phyloP scores from a whole-genome alignment of 2,113 vertebrate genomes.

The Eupsittula cactorum region DNA sequence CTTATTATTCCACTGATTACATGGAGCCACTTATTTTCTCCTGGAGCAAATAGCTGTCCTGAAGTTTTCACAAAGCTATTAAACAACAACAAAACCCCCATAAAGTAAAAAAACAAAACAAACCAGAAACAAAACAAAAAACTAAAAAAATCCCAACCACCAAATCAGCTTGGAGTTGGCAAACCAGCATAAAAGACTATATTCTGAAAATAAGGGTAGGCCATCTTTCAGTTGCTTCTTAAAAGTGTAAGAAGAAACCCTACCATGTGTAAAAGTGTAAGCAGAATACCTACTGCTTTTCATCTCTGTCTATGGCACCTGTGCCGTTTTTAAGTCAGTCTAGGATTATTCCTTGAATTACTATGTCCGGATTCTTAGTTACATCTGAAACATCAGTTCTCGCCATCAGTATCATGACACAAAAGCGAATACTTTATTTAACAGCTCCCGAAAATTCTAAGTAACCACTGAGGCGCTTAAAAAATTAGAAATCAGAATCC shows the following conservation, averaged over 20 bases:
- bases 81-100: neutral
- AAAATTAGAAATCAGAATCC: neutral
- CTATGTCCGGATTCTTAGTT: neutral
- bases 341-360: neutral
- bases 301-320: neutral
- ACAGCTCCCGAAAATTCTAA: neutral
- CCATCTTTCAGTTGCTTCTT: neutral
- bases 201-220: neutral
- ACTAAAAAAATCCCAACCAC: fast-evolving
- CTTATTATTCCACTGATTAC: neutral
- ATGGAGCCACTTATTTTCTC: neutral
- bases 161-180: neutral
- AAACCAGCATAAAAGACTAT: neutral
- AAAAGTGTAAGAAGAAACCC: neutral
- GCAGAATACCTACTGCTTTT: neutral
- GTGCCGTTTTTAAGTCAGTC: neutral
- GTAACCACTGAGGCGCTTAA: neutral
- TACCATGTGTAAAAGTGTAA: neutral
- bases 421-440: neutral
- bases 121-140: neutral
- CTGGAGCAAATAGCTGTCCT: neutral
- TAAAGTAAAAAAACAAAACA: neutral
- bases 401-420: neutral
- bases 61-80: neutral
- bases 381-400: neutral